A percentile compares a stretch with the other conserved stretches of the same genome.
These are phyloP conservation scores for Bembecia ichneumoniformis DNA, from an alignment of 2,888 invertebrate genomes.

Conservation along the genomic window DNA sequence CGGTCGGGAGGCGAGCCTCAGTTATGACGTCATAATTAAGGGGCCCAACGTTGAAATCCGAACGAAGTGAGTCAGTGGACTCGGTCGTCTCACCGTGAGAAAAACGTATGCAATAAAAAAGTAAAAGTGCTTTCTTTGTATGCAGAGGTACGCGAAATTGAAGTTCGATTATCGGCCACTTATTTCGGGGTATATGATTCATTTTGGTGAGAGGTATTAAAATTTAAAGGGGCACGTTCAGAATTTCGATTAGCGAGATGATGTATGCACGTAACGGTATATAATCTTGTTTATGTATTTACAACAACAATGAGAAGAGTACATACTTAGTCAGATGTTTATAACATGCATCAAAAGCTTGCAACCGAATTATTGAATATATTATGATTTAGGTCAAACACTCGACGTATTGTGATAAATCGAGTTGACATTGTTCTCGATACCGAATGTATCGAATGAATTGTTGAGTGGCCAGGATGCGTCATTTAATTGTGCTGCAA, in stretches of 20 bases:
- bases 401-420: conserved; percentile 8
- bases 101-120: conserved; percentile 53
- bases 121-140: conserved; percentile 67
- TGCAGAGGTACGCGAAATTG: conserved; percentile 48
- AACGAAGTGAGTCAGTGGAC: conserved; percentile 54
- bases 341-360: conserved; percentile 11
- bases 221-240: conserved; percentile 51
- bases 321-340: neutral
- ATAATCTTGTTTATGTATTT: conserved; percentile 20
- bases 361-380: conserved; percentile 11
- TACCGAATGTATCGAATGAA: conserved; percentile 25
- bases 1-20: conserved; percentile 25
- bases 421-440: conserved; percentile 8
- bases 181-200: conserved; percentile 55
- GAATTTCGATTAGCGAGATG: conserved; percentile 58
- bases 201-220: conserved; percentile 49
- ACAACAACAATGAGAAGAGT: neutral
- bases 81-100: conserved; percentile 47
- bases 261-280: conserved; percentile 34
- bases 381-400: conserved; percentile 10
- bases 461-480: conserved; percentile 34
- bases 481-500: conserved; percentile 60
- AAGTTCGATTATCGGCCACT: conserved; percentile 50
- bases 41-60: conserved; percentile 37
- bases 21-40: conserved; percentile 64